Percentiles rank a stretch among this genome's conserved stretches.
Evolutionary conservation across 2,113 vertebrate species (phyloP).

Genomic region (Centropus bengalensis): DNA sequence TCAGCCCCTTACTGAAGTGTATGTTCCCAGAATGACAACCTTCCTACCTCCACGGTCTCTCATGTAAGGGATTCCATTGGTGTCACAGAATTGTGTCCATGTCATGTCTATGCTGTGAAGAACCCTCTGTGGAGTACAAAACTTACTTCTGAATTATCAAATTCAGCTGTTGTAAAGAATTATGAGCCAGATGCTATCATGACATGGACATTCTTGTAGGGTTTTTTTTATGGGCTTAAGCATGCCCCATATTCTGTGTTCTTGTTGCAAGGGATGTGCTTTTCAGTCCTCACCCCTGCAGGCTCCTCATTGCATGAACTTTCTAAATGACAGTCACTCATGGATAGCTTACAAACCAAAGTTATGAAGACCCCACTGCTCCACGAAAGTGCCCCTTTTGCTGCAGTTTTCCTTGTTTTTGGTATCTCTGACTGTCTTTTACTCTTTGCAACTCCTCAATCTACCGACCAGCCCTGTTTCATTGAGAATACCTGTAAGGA

Average conservation of each 20-base stretch:
- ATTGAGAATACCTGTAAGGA: neutral
- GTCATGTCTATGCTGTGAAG: neutral
- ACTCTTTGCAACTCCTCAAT: neutral
- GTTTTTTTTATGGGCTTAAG: neutral
- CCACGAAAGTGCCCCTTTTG: neutral
- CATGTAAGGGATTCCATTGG: neutral
- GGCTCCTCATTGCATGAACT: neutral
- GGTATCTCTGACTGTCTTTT: neutral
- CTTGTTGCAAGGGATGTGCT: neutral
- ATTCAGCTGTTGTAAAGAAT: neutral
- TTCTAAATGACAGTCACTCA: neutral
- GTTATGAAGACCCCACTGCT: neutral
- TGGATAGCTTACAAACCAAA: neutral
- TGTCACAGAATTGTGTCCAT: neutral
- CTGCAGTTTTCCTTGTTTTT: neutral
- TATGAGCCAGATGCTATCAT: neutral
- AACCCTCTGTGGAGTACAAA: neutral
- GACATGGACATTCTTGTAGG: accelerated
- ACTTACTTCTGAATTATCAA: neutral
- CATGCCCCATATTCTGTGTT: neutral
- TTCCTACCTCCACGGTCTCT: accelerated
- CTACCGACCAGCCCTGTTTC: neutral
- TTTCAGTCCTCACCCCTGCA: neutral
- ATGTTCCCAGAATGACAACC: neutral
- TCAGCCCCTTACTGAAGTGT: neutral